These are phyloP conservation scores for Gymnorhina tibicen DNA, from an alignment of 2,113 vertebrate genomes.

Conservation along the genomic window DNA sequence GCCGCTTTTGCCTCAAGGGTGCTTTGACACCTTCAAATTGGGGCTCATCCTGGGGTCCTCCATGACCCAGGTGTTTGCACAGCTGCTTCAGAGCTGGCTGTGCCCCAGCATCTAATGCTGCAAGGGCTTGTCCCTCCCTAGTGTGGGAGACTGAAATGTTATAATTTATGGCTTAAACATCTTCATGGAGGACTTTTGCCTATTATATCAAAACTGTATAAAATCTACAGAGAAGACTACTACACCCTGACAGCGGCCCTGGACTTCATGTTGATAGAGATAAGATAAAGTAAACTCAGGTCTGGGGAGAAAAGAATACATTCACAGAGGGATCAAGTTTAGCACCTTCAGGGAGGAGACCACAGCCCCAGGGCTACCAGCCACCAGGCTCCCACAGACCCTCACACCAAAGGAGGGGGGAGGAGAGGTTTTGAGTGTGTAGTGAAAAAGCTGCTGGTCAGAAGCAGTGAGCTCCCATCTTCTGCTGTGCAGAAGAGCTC, in stretches of 20 bases:
- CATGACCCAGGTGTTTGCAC: background rate
- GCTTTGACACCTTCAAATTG: fast-evolving
- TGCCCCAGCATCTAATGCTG: background rate
- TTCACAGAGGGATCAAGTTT: background rate
- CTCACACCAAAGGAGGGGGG: too few relatives aligned
- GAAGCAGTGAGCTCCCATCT: background rate
- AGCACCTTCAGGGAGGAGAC: background rate
- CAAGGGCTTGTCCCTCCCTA: background rate
- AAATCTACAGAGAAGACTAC: background rate
- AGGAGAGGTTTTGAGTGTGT: background rate
- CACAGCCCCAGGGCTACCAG: background rate
- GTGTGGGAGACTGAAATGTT: background rate
- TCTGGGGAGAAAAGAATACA: background rate
- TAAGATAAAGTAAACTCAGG: background rate
- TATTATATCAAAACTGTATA: background rate
- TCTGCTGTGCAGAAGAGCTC: background rate
- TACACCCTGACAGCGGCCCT: background rate
- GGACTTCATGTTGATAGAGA: background rate
- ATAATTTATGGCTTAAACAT: background rate
- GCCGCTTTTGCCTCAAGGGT: background rate
- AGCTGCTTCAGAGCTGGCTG: background rate
- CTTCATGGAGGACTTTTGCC: background rate
- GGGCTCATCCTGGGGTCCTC: background rate
- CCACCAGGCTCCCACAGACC: background rate
- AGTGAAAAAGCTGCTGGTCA: background rate